Percentiles rank a stretch among this genome's conserved stretches.
phyloP scores from a whole-genome alignment of 2,888 invertebrate genomes.

The Drosophila cognata region DNA sequence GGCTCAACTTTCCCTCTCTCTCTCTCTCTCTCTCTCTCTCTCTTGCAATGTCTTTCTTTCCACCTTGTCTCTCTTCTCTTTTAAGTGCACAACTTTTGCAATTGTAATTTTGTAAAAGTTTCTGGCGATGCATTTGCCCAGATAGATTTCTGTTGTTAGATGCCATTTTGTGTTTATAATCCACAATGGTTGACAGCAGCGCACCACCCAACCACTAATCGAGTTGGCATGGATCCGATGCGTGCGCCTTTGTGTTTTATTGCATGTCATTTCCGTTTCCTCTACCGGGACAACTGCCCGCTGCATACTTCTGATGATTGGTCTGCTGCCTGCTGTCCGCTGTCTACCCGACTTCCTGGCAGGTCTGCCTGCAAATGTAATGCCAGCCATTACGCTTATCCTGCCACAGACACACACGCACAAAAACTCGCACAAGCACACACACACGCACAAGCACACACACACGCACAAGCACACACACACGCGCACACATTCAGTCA shows the following conservation, averaged over 20 bases:
- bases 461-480: slow-evolving; percentile 21
- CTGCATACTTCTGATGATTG: slow-evolving; percentile 76
- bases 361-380: slow-evolving; percentile 35
- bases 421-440: slow-evolving; percentile 15
- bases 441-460: slow-evolving; percentile 20
- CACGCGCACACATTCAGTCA: slow-evolving; percentile 3
- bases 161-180: slow-evolving; percentile 77
- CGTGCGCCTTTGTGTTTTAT: slow-evolving; percentile 83
- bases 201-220: slow-evolving; percentile 9
- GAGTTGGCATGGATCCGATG: slow-evolving; percentile 35
- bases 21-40: background rate
- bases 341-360: slow-evolving; percentile 73
- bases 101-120: slow-evolving; percentile 77
- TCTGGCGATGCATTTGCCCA: slow-evolving; percentile 67
- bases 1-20: background rate
- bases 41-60: background rate
- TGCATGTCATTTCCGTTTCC: slow-evolving; percentile 84
- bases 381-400: slow-evolving; percentile 75
- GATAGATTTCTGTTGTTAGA: slow-evolving; percentile 76
- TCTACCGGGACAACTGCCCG: slow-evolving; percentile 35
- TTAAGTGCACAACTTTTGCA: slow-evolving; percentile 70
- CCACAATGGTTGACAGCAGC: slow-evolving; percentile 47
- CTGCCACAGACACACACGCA: slow-evolving; percentile 45
- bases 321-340: slow-evolving; percentile 52
- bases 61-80: background rate